These are phyloP conservation scores for Nibea coibor DNA, from an alignment of 2,113 vertebrate species.

Conservation along the genomic window DNA sequence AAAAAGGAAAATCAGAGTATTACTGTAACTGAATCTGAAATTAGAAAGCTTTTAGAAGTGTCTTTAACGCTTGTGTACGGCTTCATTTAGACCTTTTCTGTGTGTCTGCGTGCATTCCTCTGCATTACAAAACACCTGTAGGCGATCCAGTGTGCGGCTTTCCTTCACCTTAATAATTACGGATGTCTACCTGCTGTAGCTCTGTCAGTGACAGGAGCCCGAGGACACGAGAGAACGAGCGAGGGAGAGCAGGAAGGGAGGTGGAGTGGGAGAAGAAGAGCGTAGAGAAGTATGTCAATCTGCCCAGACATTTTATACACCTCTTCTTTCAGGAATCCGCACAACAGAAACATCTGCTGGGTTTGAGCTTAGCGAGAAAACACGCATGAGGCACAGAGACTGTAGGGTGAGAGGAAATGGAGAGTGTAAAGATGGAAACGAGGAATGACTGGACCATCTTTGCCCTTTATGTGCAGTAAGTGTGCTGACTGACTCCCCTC, in stretches of 20 bases:
- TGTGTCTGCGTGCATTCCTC: constrained; percentile 31
- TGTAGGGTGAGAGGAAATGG: constrained; percentile 29
- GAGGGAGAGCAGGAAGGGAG: constrained; percentile 41
- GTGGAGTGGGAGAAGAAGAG: constrained; percentile 16
- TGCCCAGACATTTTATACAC: constrained; percentile 45
- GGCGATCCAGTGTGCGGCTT: constrained; percentile 31
- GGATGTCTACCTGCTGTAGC: constrained; percentile 70
- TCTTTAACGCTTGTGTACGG: constrained; percentile 5
- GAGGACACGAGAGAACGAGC: constrained; percentile 41
- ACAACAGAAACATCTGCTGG: constrained; percentile 62
- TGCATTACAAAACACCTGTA: constrained; percentile 65
- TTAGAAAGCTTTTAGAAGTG: constrained; percentile 41
- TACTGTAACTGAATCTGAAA: constrained; percentile 42
- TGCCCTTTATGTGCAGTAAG: constrained; percentile 47
- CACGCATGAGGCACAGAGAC: neutral
- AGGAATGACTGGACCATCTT: constrained; percentile 37
- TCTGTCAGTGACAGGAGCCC: constrained; percentile 69
- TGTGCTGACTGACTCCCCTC: constrained; percentile 48
- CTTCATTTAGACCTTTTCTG: neutral
- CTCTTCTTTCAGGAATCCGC: constrained; percentile 46
- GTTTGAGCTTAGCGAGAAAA: constrained; percentile 10
- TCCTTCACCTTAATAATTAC: constrained; percentile 66
- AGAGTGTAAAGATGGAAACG: constrained; percentile 47
- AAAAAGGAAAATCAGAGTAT: constrained; percentile 45
- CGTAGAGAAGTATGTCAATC: constrained; percentile 51